A percentile compares a stretch with the other conserved stretches of the same genome.
Evolutionary conservation across 2,888 invertebrate genomes (phyloP).

Genomic region (Eurois occulta): DNA sequence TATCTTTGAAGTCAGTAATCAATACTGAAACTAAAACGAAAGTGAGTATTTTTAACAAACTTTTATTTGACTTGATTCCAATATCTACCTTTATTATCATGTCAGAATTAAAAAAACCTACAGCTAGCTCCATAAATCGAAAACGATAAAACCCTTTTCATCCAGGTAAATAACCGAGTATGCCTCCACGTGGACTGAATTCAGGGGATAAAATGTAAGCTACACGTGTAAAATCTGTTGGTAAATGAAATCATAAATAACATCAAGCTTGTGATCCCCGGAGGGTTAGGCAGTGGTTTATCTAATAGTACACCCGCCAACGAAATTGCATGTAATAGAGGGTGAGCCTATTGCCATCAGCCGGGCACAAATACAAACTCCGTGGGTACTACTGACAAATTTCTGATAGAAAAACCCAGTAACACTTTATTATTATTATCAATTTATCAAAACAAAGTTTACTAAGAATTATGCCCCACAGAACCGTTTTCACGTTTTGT

Average conservation of each 20-base stretch:
- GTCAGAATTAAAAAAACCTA: neutral
- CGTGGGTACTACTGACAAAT: too few species aligned
- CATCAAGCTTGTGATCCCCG: too few species aligned
- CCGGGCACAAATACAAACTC: too few species aligned
- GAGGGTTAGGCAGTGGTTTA: neutral
- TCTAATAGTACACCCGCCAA: too few species aligned
- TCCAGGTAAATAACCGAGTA: neutral
- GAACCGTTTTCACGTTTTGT: too few species aligned
- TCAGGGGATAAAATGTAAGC: neutral
- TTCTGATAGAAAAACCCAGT: too few species aligned
- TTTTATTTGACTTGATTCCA: neutral
- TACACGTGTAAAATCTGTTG: neutral
- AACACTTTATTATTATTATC: too few species aligned
- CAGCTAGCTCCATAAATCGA: too few species aligned
- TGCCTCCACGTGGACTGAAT: neutral
- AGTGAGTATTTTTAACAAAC: neutral
- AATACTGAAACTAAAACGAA: neutral
- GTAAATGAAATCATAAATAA: neutral
- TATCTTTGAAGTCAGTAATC: neutral
- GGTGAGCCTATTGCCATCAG: too few species aligned
- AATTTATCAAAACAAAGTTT: too few species aligned
- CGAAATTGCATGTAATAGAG: neutral
- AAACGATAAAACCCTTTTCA: neutral
- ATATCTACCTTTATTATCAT: neutral
- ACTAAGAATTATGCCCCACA: too few species aligned